A percentile compares a stretch with the other conserved stretches of the same genome.
Evolutionary conservation across 2,797 vertebrate species (phyloP).

Genomic region (Vipera latastei): DNA sequence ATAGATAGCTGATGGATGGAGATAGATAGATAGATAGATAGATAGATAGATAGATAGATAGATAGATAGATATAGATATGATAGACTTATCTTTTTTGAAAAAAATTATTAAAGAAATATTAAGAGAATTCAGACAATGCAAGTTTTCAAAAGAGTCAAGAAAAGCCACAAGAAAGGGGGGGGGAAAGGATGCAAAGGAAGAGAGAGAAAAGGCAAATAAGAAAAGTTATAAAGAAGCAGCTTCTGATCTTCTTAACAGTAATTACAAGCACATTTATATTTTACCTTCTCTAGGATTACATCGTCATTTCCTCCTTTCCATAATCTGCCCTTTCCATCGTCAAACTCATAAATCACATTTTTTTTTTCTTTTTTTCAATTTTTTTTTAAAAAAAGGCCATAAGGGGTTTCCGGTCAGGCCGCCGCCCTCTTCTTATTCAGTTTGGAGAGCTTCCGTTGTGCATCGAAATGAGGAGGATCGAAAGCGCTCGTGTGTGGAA

Average conservation of each 20-base stretch:
- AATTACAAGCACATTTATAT: background rate
- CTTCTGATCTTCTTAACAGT: background rate
- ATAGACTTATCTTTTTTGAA: background rate
- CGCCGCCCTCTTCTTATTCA: background rate
- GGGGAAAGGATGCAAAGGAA: too few species aligned
- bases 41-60: background rate
- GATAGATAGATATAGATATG: too few species aligned
- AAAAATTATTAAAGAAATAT: background rate
- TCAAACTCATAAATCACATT: background rate
- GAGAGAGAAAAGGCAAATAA: fast-evolving
- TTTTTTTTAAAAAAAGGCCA: background rate
- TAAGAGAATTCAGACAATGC: background rate
- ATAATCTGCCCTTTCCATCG: background rate
- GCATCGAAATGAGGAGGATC: background rate
- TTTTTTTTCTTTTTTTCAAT: background rate
- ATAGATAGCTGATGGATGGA: too few species aligned
- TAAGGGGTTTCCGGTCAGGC: background rate
- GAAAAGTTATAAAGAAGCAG: background rate
- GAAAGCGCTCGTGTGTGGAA: background rate
- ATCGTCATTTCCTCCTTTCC: background rate
- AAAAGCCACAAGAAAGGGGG: background rate
- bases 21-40: too few species aligned
- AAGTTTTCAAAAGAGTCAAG: background rate
- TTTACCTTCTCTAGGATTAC: background rate
- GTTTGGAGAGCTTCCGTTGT: background rate